Percentiles rank a stretch among this genome's conserved stretches.
Evolutionary conservation across 2,113 vertebrate species (phyloP).

Genomic region (Penelope pileata): DNA sequence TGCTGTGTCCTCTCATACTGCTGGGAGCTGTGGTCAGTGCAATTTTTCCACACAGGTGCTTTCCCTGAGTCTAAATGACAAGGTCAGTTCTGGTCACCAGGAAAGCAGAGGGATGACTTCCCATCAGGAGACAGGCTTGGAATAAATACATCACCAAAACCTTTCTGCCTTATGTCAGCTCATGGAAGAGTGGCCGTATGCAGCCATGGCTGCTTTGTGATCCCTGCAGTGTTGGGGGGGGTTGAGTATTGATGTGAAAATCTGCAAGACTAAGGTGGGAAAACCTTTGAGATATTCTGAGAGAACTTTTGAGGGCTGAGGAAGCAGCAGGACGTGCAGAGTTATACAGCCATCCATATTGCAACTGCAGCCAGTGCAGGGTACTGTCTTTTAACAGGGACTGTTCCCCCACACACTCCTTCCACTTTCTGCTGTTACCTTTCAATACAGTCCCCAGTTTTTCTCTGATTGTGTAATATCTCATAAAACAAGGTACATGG

Average conservation of each 20-base stretch:
- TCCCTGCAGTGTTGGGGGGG: not conserved
- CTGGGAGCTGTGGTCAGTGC: not conserved
- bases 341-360: not conserved
- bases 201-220: not conserved
- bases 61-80: accelerated
- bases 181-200: not conserved
- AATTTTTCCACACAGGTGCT: not conserved
- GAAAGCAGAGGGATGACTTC: not conserved
- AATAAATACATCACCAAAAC: not conserved
- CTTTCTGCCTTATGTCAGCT: not conserved
- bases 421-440: not conserved
- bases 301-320: not conserved
- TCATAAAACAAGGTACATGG: conserved; percentile 16
- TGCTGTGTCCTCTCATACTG: not conserved
- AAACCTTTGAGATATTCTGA: not conserved
- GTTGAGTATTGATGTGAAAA: not conserved
- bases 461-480: not conserved
- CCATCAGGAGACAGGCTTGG: not conserved
- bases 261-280: not conserved
- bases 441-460: not conserved
- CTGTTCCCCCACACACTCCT: not conserved
- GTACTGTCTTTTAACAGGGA: not conserved
- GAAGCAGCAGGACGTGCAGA: not conserved
- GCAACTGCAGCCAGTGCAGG: not conserved
- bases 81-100: not conserved